Base-by-base conservation (phyloP, 2,113 vertebrate species). In the Machaerirhynchus nigripectus region DNA sequence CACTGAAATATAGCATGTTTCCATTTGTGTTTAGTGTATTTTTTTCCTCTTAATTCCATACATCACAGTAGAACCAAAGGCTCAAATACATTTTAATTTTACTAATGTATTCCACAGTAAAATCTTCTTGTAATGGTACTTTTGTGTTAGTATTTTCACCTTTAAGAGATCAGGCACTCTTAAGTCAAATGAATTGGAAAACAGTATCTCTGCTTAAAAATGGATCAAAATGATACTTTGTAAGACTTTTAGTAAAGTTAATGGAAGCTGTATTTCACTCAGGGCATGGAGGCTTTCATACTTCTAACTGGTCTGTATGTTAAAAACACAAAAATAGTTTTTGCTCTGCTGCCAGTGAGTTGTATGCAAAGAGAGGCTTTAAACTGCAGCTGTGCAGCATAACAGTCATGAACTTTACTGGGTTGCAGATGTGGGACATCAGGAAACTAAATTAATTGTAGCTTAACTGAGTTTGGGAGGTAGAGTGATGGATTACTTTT, bases 401-500 rank as follows among this genome's bases (percentile, higher is more conserved):
- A 96, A 88, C 68, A 89, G 56, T 96, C 96, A 84, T 96, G 97
- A 97, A 97, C 90, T 97, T 97, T 84, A 94, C 95, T 97, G 96
- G 74, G n/a, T 90, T 96, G 88, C 97, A 98, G 93, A 97, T 98
- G 96, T 97, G 96, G 95, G 75, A 92, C 78, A 49, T 97, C 69
- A 85, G 65, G 92, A 89, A 97, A 96, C 60, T 79, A 93, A 96
- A 84, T 97, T 93, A 97, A 97, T 93, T 71, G 64, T 84, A 90
- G 81, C 69, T 96, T 90, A 87, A 91, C 87, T 92, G 85, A 90
- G 27, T 90, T 83, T 57, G 69, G 87, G 95, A 77, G 37, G 67
- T 92, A 82, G 42, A 68, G 28, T 46, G 40, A 88, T 76, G 23
- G 19, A 71, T 96, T 60, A 84, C n/a, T 44, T 91, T 95, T 96